Evolutionary conservation across 2,797 vertebrate species (phyloP), one percentile per base, ranked within the genome.

Genomic region (Epinephelus awoara): DNA sequence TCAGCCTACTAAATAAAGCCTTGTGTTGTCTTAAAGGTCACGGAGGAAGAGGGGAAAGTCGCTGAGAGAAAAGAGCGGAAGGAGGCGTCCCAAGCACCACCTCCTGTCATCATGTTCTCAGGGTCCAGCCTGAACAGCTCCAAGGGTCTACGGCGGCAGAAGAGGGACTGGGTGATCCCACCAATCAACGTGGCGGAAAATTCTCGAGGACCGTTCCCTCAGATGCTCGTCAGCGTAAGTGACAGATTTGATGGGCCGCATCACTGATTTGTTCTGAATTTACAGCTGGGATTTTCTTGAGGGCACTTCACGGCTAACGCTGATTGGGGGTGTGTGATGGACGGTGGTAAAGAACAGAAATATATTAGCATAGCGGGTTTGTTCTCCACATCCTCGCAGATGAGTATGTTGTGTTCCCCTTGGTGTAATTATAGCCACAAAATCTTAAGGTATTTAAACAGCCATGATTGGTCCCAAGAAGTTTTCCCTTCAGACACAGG

Each of bases 111-210:
- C 12, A 89, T 92, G 87, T 95, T 97, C 79, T 96, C 96, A 0
- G 94, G 95, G 92, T 93, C 94, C 50, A 90, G 88, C 76, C 93
- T 57, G n/a, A 95, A 84, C 71, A 90, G 78, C 6, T 82, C 94
- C 46, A 90, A 82, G 1, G 96, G 97, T 52, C 95, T 98, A 69
- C 92, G 95, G 79, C 92, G 98, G 54, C 97, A 97, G 83, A 99
- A 98, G 83, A 93, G 98, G 66, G 98, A 99, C 94, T 99, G 98
- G 98, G 98, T 99, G 92, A 99, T 99, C 88, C 98, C 98, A 0
- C 98, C 98, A 1, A 97, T 99, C 95, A 99, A 99, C 5, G 98
- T 99, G 85, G 97, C 98, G 0, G 98, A 99, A 61, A 99, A 99
- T 80, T 99, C 98, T 1, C 89, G 98, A 14, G 98, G 98, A 44